Conservation (phyloP, 2,888 invertebrate genomes). For the Dorcus hopei region DNA sequence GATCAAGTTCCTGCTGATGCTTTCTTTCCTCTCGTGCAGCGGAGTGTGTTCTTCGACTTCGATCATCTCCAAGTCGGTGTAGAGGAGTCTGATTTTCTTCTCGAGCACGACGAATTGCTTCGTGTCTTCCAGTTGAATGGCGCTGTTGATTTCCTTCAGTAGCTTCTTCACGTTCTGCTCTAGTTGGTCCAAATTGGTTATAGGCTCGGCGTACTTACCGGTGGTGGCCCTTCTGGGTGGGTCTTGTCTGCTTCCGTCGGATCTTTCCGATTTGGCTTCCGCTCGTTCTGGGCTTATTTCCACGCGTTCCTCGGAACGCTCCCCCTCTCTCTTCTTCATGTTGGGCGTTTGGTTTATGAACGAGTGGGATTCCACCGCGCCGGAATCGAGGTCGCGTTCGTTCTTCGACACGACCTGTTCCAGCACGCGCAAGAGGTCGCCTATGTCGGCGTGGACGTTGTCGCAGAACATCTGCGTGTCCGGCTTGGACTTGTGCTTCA, state of each 20-base stretch:
- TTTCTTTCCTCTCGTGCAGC: conserved; percentile 17
- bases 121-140: conserved; percentile 22
- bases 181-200: conserved; percentile 17
- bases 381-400: conserved; percentile 28
- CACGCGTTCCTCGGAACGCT: background rate
- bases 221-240: background rate
- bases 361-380: conserved; percentile 32
- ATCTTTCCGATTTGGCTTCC: background rate
- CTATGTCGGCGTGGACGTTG: conserved; percentile 17
- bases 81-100: conserved; percentile 27
- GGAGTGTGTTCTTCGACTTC: conserved; percentile 18
- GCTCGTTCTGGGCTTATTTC: background rate
- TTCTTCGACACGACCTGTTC: conserved; percentile 21
- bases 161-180: conserved; percentile 20
- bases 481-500: conserved; percentile 16
- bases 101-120: conserved; percentile 24
- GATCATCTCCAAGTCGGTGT: conserved; percentile 27
- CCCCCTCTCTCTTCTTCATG: background rate
- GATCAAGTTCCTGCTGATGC: conserved; percentile 22
- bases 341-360: conserved; percentile 25
- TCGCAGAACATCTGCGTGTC: conserved; percentile 15
- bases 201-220: background rate
- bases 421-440: conserved; percentile 18
- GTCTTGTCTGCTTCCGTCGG: background rate
- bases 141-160: conserved; percentile 22